Evolutionary conservation across 2,113 vertebrate genomes (phyloP).

Genomic region (Syngnathus floridae): DNA sequence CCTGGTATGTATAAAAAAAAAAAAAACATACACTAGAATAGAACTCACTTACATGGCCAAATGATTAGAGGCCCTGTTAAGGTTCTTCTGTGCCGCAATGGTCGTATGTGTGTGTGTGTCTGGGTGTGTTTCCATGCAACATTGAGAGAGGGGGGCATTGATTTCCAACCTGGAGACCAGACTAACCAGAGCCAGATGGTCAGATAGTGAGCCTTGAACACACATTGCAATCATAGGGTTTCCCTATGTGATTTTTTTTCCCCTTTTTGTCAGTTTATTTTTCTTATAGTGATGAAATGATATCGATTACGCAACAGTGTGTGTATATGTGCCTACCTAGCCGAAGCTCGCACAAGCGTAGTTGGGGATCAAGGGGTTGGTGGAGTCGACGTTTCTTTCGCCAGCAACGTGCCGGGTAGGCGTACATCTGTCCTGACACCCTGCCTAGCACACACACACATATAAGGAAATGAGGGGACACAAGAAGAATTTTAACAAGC

Average conservation of each 20-base stretch:
- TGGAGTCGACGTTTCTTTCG: conserved; percentile 95
- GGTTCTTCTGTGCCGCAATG: conserved; percentile 54
- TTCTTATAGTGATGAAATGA: background rate
- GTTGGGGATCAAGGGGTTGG: conserved; percentile 90
- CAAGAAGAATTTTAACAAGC: conserved; percentile 49
- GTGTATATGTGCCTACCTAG: conserved; percentile 59
- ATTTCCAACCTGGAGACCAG: conserved; percentile 62
- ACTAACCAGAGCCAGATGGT: conserved; percentile 68
- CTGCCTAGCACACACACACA: conserved; percentile 72
- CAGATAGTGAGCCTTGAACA: conserved; percentile 40
- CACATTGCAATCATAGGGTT: background rate
- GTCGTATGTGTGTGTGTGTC: conserved; percentile 30
- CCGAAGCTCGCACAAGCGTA: conserved; percentile 82
- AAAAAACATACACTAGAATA: conserved; percentile 11
- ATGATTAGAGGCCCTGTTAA: conserved; percentile 70
- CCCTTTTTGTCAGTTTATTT: background rate
- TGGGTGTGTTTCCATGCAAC: conserved; percentile 37
- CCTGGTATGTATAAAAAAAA: conserved; percentile 25
- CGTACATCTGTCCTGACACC: conserved; percentile 93
- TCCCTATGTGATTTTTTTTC: background rate
- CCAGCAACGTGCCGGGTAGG: conserved; percentile 96
- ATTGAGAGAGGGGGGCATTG: conserved; percentile 59
- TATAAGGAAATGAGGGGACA: conserved; percentile 19
- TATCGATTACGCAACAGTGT: conserved; percentile 9
- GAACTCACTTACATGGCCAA: conserved; percentile 61